Evolutionary conservation across 1,140 invertebrate species (phyloP), one percentile per base, ranked within the genome.

Genomic region (Pseudomyrmex concolor): DNA sequence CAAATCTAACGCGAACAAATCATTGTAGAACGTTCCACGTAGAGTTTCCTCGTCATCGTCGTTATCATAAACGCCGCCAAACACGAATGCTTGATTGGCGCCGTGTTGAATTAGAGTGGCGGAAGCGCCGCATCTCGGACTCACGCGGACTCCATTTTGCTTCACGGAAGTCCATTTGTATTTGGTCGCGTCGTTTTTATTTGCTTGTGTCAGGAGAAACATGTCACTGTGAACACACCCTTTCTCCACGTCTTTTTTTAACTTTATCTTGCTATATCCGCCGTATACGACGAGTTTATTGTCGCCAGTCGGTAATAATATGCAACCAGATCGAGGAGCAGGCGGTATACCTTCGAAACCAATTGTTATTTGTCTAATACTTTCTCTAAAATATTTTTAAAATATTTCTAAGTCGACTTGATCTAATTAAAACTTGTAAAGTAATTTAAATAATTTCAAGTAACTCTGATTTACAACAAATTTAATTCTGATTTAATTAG

Each of bases 171-270:
- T 90, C 97, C 97, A 98, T 91, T 97, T 97, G 95, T 96, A 97
- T 91, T 97, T 97, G 57, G 94, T 95, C 87, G 91, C 88, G 90
- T 96, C 96, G 90, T 95, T 94, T 92, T 97, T 97, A 76, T 97
- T 96, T 78, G 95, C 19, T 48, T 62, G 95, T 22, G 92, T 93
- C 0, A 99, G 94, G 13, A 96, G 91, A 93, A 97, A 99, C 95
- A 98, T 96, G 92, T 99, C 98, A 2, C 95, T 96, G 92, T 98
- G 97, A 7, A 97, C 96, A 34, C 95, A 94, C 34, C 98, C 98
- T 62, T 96, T 96, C 90, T 99, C 98, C 2, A 97, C 95, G 91
- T 98, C 96, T 93, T 97, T 96, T 92, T 98, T 96, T 80, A 97
- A 89, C 92, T 95, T 95, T 90, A 97, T 95, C 94, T 97, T 97